Evolutionary conservation across 2,797 vertebrate species (phyloP), one percentile per base, ranked within the genome.

Genomic region (Cuniculus paca): DNA sequence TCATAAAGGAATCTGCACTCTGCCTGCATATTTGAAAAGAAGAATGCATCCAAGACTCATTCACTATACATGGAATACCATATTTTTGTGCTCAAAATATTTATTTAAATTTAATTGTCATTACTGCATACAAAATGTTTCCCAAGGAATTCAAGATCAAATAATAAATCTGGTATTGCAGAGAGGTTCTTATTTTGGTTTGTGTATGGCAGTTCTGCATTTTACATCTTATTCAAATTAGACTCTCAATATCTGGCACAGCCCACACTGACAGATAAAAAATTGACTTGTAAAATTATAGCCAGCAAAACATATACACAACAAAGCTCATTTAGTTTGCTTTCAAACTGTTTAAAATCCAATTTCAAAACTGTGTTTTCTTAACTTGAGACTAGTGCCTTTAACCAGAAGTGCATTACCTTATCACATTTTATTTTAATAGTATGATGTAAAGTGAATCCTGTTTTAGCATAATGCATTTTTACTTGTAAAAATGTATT

Each of bases 311-410:
- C 95, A 50, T 39, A 87, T 2, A 0, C 83, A 87, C 48, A 87
- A 36, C 77, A 58, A 95, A 50, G 42, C 87, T 98, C 20, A 97
- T 98, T 97, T 97, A 26, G 63, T 97, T 98, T 81, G 91, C 39
- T 95, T 98, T 97, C 89, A 97, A 97, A 97, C 81, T 96, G 39
- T 94, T 98, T 96, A 96, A 88, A 83, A 97, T 97, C 17, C 74
- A 97, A 81, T 86, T 78, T 79, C 94, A 81, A 95, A 98, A 84
- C 89, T 97, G 9, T 92, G 28, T 98, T 97, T 98, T 22, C 68
- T 96, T 97, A 42, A 91, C 10, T 91, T 97, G 78, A 92, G 96
- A 88, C 45, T 93, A 60, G 48, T 0, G 0, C 80, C 85, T 65
- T 93, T 91, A 95, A 97, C 86, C 94, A 94, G 95, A 97, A 98